Base-by-base conservation (phyloP, 2,888 invertebrate genomes). In the Ectobius pallidus region DNA sequence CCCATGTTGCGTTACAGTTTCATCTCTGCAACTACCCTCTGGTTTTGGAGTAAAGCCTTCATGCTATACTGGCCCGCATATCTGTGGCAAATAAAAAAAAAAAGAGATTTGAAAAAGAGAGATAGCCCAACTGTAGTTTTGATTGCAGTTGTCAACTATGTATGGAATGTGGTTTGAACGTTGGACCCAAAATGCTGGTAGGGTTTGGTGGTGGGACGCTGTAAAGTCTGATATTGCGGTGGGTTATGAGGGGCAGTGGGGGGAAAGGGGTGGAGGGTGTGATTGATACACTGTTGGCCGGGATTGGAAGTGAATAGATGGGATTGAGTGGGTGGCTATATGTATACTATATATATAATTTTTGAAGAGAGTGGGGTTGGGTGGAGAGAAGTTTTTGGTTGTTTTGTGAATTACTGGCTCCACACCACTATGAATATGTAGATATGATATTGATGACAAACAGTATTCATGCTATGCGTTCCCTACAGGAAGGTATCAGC, bases 1-100 rank as follows among this genome's bases (percentile, higher is more conserved):
- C 77, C 74, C 74, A 75, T 52, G 16, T 44, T 44, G 30, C 44
- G 65, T 65, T 65, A 46, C 65, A 65, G 65, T 65, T 65, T 65
- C 39, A 65, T 65, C 65, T 46, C 4, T 25, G 65, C 46, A 44
- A 46, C 65, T 44, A 39, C 65, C 30, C 65, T 42, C 44, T 65
- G 27, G 46, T 58, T 58, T 58, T 58, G 58, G 44, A 44, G 46
- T 46, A 65, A 65, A 46, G 65, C 65, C 65, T 65, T 46, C 44
- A 65, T 65, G 18, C 65, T 44, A 44, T 55, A 52, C 22, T 39
- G 46, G 22, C 55, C 69, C 69, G 55, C 69, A 71, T 71, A 65
- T 71, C 71, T 68, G 72, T 58, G 68, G 67, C 46, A 68, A 32
- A 58, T 49, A 65, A 55, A 65, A 34, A 62, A n/a, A n/a, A 49